Percentiles rank a stretch among this genome's conserved stretches.
Conservation (phyloP, 2,888 invertebrate genomes). For the Caenorhabditis auriculariae region DNA sequence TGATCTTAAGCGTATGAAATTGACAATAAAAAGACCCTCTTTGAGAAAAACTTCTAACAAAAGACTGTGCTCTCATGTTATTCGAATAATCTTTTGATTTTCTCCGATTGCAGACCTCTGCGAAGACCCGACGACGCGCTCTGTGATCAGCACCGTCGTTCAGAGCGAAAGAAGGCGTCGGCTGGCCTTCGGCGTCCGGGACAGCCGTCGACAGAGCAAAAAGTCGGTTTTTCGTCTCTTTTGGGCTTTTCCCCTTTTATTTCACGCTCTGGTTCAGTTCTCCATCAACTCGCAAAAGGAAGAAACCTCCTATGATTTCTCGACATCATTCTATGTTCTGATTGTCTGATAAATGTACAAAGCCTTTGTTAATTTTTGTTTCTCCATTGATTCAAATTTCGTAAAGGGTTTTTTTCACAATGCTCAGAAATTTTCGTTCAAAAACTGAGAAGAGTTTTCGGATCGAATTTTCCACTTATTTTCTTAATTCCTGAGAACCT, state of each 20-base stretch:
- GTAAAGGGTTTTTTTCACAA: neutral
- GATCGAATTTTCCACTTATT: neutral
- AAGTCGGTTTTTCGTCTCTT: constrained; percentile 44
- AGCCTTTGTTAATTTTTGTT: too few species aligned
- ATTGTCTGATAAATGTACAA: too few species aligned
- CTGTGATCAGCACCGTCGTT: constrained; percentile 53
- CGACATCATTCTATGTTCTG: too few species aligned
- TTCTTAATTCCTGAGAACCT: neutral
- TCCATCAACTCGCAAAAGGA: too few species aligned
- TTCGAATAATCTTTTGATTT: too few species aligned
- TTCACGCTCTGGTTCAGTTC: too few species aligned
- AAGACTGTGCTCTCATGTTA: too few species aligned
- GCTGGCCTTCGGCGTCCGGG: constrained; percentile 58
- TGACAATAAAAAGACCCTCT: too few species aligned
- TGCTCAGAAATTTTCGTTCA: neutral
- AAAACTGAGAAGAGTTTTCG: neutral
- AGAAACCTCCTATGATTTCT: too few species aligned
- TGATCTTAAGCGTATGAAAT: neutral
- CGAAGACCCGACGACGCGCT: constrained; percentile 57
- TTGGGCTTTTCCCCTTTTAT: neutral
- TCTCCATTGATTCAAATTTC: too few species aligned
- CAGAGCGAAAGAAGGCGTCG: constrained; percentile 52
- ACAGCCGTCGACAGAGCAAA: constrained; percentile 55
- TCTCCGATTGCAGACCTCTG: constrained; percentile 48
- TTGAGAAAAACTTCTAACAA: too few species aligned